These are phyloP conservation scores for Danio choprae DNA, from an alignment of 2,797 vertebrate genomes.

Conservation along the genomic window DNA sequence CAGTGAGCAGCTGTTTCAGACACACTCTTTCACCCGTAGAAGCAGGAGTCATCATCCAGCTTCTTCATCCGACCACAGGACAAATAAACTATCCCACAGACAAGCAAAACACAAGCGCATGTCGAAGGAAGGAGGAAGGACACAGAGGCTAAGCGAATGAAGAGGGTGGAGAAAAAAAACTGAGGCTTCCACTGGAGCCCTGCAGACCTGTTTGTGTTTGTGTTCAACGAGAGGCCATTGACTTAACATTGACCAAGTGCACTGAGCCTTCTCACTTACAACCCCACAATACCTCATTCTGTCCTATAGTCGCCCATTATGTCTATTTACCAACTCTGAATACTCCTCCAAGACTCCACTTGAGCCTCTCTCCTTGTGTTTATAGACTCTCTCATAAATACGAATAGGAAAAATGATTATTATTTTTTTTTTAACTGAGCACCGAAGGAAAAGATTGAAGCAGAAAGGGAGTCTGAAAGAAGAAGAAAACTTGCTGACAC, in stretches of 20 bases:
- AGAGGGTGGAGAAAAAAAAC: conserved; percentile 16
- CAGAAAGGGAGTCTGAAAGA: conserved; percentile 74
- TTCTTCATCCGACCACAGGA: conserved; percentile 42
- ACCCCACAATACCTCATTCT: conserved; percentile 69
- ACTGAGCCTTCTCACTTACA: conserved; percentile 55
- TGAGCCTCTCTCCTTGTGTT: conserved; percentile 38
- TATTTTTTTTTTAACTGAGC: conserved; percentile 61
- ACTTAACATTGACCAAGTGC: conserved; percentile 55
- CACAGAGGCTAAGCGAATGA: conserved; percentile 3
- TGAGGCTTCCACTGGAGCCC: conserved; percentile 1
- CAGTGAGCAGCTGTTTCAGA: conserved; percentile 34
- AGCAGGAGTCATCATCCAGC: conserved; percentile 47
- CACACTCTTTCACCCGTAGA: conserved; percentile 17
- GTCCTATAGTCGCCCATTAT: conserved; percentile 70
- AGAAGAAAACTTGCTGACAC: conserved; percentile 95
- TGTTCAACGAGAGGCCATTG: conserved; percentile 25
- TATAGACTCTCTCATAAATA: conserved; percentile 38
- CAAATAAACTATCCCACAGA: conserved; percentile 53
- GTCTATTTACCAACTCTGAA: conserved; percentile 82
- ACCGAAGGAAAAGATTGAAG: conserved; percentile 68
- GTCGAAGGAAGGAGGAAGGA: not conserved
- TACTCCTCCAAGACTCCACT: conserved; percentile 66
- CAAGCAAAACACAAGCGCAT: conserved; percentile 50
- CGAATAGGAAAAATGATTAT: conserved; percentile 62
- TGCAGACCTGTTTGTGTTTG: conserved; percentile 40